A percentile compares a stretch with the other conserved stretches of the same genome.
Evolutionary conservation across 2,113 vertebrate species (phyloP).

Genomic region (Lagopus muta): DNA sequence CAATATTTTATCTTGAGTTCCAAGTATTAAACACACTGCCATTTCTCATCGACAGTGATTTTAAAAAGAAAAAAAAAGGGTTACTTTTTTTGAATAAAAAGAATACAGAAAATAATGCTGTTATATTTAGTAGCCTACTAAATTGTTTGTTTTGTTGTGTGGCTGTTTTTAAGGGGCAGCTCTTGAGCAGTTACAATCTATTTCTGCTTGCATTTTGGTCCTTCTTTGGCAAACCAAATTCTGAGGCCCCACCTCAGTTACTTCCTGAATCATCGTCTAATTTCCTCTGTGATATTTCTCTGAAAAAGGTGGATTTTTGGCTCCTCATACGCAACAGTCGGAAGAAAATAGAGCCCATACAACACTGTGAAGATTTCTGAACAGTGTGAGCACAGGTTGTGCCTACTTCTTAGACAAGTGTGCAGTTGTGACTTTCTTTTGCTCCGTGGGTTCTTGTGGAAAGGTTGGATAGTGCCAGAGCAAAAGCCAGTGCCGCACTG

Average conservation of each 20-base stretch:
- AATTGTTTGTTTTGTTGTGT: conserved; percentile 12
- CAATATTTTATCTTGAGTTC: neutral
- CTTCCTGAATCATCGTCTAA: neutral
- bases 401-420: neutral
- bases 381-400: neutral
- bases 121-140: conserved; percentile 26
- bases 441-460: neutral
- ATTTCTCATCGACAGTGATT: conserved; percentile 38
- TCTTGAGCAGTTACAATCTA: conserved; percentile 20
- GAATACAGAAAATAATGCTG: neutral
- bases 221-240: neutral
- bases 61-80: neutral
- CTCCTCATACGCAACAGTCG: neutral
- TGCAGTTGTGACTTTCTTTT: neutral
- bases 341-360: neutral
- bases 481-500: neutral
- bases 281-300: neutral
- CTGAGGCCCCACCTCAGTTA: conserved; percentile 9
- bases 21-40: conserved; percentile 24
- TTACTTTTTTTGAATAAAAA: neutral
- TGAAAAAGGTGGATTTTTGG: neutral
- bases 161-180: conserved; percentile 4
- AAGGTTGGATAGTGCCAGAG: neutral
- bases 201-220: conserved; percentile 10
- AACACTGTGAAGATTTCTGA: neutral